A percentile compares a stretch with the other conserved stretches of the same genome.
These are phyloP conservation scores for Aporrectodea caliginosa DNA, from an alignment of 1,140 invertebrate species.

Conservation along the genomic window DNA sequence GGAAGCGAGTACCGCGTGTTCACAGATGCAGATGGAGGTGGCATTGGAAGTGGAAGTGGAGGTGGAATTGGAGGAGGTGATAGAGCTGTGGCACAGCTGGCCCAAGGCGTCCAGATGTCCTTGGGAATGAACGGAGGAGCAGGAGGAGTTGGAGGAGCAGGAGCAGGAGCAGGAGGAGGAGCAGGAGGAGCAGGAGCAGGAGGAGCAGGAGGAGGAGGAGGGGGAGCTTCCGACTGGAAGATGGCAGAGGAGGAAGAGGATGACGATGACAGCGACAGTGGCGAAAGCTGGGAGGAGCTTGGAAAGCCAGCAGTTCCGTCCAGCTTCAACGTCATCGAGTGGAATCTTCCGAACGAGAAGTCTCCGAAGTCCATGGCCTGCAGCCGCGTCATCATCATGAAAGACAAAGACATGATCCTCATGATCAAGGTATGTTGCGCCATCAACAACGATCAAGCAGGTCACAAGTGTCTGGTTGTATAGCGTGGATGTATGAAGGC, in stretches of 20 bases:
- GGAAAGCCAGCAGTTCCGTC: not conserved
- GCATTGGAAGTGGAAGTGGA: not conserved
- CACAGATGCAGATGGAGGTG: not conserved
- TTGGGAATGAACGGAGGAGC: not conserved
- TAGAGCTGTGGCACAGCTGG: not conserved
- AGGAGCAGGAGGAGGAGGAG: too few relatives aligned
- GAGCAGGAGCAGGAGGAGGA: not conserved
- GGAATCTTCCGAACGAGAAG: constrained; percentile 14
- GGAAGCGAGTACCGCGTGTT: not conserved
- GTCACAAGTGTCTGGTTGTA: too few relatives aligned
- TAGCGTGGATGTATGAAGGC: too few relatives aligned
- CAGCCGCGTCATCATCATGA: constrained; percentile 16
- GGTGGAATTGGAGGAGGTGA: too few relatives aligned
- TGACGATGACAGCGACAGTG: constrained; percentile 3
- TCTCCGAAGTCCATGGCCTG: not conserved
- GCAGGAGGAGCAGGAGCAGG: not conserved
- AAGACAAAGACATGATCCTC: constrained; percentile 11
- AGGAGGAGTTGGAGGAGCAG: not conserved
- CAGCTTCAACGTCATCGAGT: not conserved
- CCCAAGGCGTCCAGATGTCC: not conserved
- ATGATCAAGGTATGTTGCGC: constrained; percentile 21
- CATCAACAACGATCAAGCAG: too few relatives aligned
- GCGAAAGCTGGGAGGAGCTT: constrained; percentile 6
- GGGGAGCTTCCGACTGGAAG: too few relatives aligned
- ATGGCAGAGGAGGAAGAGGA: not conserved